Evolutionary conservation across 2,113 vertebrate genomes (phyloP).

Genomic region (Dipodomys ordii): DNA sequence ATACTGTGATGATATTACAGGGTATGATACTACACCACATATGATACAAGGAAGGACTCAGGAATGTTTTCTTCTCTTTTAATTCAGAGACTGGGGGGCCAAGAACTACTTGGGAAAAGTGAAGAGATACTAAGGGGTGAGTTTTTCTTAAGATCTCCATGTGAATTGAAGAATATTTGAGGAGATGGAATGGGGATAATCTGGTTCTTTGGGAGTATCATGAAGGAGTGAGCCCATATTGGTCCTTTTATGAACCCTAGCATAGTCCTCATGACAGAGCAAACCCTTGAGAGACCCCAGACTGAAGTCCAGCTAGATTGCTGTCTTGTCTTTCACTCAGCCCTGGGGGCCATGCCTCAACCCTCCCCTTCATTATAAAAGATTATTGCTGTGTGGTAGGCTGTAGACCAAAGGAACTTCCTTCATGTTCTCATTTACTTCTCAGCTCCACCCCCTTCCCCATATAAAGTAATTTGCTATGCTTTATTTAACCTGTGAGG

Average conservation of each 20-base stretch:
- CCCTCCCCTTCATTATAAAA: background rate
- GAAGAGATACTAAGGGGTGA: background rate
- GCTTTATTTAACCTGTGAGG: background rate
- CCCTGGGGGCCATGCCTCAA: background rate
- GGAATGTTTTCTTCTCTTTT: slow-evolving; percentile 75
- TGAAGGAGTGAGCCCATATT: background rate
- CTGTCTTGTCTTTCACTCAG: background rate
- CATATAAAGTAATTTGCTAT: background rate
- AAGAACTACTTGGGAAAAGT: slow-evolving; percentile 13
- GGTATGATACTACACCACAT: too few species aligned
- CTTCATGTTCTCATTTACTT: background rate
- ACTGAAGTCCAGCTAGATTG: background rate
- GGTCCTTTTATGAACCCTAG: background rate
- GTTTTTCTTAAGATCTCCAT: background rate
- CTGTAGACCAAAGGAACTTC: background rate
- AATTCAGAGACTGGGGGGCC: slow-evolving; percentile 85
- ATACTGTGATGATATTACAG: background rate
- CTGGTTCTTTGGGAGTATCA: background rate
- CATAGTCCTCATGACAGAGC: background rate
- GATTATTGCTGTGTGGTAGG: background rate
- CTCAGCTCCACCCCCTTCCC: background rate
- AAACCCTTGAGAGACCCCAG: background rate
- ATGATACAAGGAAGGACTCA: background rate
- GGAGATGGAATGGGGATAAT: background rate
- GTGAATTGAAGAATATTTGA: background rate